These are phyloP conservation scores for Drosophila flavopinicola DNA, from an alignment of 2,888 invertebrate species.

Conservation along the genomic window DNA sequence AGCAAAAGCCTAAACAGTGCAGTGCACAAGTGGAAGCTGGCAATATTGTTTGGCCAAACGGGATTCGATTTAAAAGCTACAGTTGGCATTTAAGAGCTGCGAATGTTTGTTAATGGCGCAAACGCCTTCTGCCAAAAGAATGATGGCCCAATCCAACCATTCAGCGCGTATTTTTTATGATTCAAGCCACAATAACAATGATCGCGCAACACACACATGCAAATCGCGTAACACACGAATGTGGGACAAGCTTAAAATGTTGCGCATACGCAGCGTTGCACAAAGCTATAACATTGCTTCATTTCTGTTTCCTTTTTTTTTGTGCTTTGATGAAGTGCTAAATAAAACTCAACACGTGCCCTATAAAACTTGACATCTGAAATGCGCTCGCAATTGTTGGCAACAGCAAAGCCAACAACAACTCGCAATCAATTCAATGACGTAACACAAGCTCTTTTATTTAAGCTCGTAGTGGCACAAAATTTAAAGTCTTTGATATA, in stretches of 20 bases:
- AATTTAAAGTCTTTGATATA: conserved; percentile 20
- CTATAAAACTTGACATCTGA: conserved; percentile 43
- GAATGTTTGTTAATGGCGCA: conserved; percentile 49
- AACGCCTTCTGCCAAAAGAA: conserved; percentile 25
- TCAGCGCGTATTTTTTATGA: conserved; percentile 42
- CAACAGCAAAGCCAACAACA: conserved; percentile 27
- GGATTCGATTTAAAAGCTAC: conserved; percentile 45
- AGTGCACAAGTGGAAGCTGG: background rate
- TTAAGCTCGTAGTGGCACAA: background rate
- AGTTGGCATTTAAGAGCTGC: conserved; percentile 40
- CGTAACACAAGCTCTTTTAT: conserved; percentile 9
- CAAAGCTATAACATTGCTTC: conserved; percentile 40
- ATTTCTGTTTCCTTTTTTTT: background rate
- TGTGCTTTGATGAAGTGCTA: conserved; percentile 22
- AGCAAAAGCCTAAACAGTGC: conserved; percentile 54
- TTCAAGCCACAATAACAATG: conserved; percentile 38
- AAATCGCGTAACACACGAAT: conserved; percentile 32
- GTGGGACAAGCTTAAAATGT: conserved; percentile 46
- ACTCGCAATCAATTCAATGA: conserved; percentile 47
- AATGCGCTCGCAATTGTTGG: conserved; percentile 14
- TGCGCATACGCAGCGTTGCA: conserved; percentile 40
- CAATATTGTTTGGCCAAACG: conserved; percentile 22
- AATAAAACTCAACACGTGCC: conserved; percentile 55
- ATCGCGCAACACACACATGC: conserved; percentile 19
- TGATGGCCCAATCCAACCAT: conserved; percentile 17